phyloP scores from a whole-genome alignment of 2,888 invertebrate species.

The Nomada ferruginata region DNA sequence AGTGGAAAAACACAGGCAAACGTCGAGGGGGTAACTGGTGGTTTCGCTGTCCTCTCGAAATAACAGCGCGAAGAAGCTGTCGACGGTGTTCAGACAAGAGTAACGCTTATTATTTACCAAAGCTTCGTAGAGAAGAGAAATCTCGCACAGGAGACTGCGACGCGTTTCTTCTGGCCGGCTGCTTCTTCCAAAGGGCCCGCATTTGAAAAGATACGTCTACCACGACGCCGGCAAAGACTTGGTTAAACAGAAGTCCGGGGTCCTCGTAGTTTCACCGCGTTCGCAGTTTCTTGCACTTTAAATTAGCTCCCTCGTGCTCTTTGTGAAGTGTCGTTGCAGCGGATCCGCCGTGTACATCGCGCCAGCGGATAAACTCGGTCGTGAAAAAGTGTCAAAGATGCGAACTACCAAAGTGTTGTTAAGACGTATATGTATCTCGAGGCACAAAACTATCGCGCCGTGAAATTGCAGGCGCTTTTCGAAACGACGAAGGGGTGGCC shows the following conservation, averaged over 20 bases:
- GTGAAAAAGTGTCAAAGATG: conserved; percentile 31
- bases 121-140: neutral
- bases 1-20: no score
- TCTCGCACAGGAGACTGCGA: conserved; percentile 3
- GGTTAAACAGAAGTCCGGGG: conserved; percentile 52
- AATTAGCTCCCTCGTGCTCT: conserved; percentile 39
- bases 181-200: conserved; percentile 39
- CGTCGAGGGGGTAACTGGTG: no score
- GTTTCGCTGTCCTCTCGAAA: no score
- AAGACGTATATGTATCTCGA: conserved; percentile 29
- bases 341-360: neutral
- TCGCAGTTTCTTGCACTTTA: conserved; percentile 47
- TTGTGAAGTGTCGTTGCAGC: conserved; percentile 5
- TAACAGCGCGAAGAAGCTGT: neutral
- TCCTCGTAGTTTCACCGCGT: conserved; percentile 43
- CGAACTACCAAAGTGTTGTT: conserved; percentile 33
- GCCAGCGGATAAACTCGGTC: conserved; percentile 32
- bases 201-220: conserved; percentile 57
- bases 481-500: neutral
- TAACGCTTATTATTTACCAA: conserved; percentile 31
- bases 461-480: neutral
- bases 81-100: neutral
- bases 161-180: conserved; percentile 40
- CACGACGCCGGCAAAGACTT: conserved; percentile 25
- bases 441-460: conserved; percentile 4